Base-by-base conservation (phyloP, 2,113 vertebrate species). In the Eupsittula cactorum region DNA sequence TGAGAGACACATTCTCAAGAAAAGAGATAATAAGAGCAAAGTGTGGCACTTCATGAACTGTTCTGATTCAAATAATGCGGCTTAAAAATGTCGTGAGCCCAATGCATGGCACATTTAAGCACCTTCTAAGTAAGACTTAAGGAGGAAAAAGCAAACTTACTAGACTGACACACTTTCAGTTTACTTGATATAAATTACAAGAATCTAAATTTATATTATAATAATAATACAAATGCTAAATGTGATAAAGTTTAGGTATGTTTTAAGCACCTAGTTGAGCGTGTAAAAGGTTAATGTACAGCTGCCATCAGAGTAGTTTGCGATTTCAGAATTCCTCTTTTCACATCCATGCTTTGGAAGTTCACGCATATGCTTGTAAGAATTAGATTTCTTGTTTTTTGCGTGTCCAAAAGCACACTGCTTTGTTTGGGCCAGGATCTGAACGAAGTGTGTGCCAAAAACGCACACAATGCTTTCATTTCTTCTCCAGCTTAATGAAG, bases 261-360 rank as follows among this genome's bases (percentile, higher is more conserved):
- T 37, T 55, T 79, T 44, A 79, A 68, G 44, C 0, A 2, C 8
- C 3, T 44, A 49, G 8, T 13, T 33, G 33, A 57, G 57, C 35
- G 23, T 55, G 24, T 49, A 33, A 14, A 21, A 31, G 10, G 29
- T 50, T 44, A 7, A 7, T 1, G 1, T 33, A 0, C 13, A 8
- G 8, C 46, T 33, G 23, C 33, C 7, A 5, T 2, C 24, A 63
- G 53, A 63, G n/a, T 75, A 53, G 6, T 23, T 67, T 20, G 41
- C 1, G 2, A 21, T 77, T n/a, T 35, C 50, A 37, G 42, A 50
- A 20, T 69, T 65, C 37, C 60, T 68, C 19, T 42, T 47, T 60
- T 57, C 28, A 10, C 25, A 28, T 21, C 67, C 35, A 0, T 49
- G 8, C 41, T 46, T n/a, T 7, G 9, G 35, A 42, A 75, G 29